Evolutionary conservation across 2,113 vertebrate genomes (phyloP).

Genomic region (Cervus canadensis): DNA sequence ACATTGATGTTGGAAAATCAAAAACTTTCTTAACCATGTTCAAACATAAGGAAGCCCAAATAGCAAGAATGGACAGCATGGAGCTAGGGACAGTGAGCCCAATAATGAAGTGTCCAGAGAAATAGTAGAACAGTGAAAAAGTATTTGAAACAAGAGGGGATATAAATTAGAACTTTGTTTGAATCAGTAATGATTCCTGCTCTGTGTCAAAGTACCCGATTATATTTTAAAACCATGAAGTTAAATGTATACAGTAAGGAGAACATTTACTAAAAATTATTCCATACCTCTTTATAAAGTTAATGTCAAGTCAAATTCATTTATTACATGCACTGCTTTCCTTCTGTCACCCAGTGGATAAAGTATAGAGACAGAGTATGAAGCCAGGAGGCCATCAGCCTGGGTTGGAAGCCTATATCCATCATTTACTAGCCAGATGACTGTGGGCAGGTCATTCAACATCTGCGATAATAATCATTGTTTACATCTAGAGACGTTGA

Average conservation of each 20-base stretch:
- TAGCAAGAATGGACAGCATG: neutral
- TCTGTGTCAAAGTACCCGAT: neutral
- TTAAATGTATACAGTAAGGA: neutral
- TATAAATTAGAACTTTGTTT: neutral
- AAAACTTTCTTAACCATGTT: neutral
- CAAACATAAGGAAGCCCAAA: neutral
- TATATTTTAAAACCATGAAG: neutral
- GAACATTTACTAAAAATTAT: neutral
- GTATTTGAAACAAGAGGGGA: neutral
- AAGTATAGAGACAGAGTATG: neutral
- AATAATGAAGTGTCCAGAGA: neutral
- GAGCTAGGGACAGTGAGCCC: neutral
- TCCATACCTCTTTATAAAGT: neutral
- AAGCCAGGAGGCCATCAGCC: neutral
- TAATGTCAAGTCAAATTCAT: neutral
- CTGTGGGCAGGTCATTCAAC: neutral
- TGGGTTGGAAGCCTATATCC: neutral
- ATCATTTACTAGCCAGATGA: neutral
- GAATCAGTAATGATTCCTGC: neutral
- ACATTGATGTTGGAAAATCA: neutral
- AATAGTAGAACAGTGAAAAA: neutral
- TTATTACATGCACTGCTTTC: neutral
- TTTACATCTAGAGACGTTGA: neutral
- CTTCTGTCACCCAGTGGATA: neutral
- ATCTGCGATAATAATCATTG: neutral